phyloP scores from a whole-genome alignment of 2,113 vertebrate genomes.

The Smithornis capensis region DNA sequence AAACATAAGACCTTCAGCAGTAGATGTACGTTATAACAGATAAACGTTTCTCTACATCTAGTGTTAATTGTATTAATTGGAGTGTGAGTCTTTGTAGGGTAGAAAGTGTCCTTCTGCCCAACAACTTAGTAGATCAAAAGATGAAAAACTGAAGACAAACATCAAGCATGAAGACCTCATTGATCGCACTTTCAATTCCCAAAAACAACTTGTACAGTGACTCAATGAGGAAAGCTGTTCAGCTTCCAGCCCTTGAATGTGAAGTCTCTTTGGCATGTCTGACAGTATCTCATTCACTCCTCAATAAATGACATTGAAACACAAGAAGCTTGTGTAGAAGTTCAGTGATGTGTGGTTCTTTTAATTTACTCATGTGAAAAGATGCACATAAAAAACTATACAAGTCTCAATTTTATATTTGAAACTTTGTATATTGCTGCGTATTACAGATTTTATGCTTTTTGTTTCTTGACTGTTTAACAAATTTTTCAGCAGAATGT shows the following conservation, averaged over 20 bases:
- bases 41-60: constrained; percentile 69
- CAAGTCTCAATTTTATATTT: constrained; percentile 6
- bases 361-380: constrained; percentile 59
- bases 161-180: constrained; percentile 70
- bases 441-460: constrained; percentile 19
- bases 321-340: constrained; percentile 73
- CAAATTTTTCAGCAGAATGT: constrained; percentile 18
- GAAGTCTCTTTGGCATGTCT: constrained; percentile 82
- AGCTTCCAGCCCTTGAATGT: constrained; percentile 80
- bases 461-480: constrained; percentile 27
- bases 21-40: constrained; percentile 69
- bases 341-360: constrained; percentile 74
- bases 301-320: constrained; percentile 83
- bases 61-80: constrained; percentile 71
- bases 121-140: constrained; percentile 65
- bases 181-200: constrained; percentile 61
- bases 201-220: constrained; percentile 64
- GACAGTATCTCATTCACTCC: constrained; percentile 78
- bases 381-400: constrained; percentile 37
- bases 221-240: constrained; percentile 69
- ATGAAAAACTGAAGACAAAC: constrained; percentile 58
- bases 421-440: constrained; percentile 41
- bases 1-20: constrained; percentile 64
- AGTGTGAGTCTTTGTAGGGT: constrained; percentile 71
- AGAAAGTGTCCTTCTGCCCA: constrained; percentile 66